Conservation (phyloP, 1,140 invertebrate species). For the Drosophila ohnishii region DNA sequence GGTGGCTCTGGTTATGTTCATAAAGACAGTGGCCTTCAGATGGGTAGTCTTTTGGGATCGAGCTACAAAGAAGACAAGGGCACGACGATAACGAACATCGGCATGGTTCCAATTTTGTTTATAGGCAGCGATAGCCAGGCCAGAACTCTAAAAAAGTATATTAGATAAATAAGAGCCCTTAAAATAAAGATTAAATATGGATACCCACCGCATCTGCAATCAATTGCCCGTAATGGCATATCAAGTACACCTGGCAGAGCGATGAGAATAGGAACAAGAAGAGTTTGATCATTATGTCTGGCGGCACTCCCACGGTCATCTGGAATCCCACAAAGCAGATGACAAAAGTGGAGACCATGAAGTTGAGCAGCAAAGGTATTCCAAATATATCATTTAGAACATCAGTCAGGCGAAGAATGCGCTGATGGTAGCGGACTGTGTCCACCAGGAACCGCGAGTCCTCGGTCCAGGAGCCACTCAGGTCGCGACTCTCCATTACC, state of each 20-base stretch:
- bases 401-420: conserved; percentile 28
- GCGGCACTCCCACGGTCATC: conserved; percentile 63
- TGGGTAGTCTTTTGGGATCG: conserved; percentile 61
- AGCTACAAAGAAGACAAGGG: conserved; percentile 55
- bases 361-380: conserved; percentile 61
- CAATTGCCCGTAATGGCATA: conserved; percentile 67
- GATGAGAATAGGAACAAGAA: conserved; percentile 59
- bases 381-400: conserved; percentile 65
- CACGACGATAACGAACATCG: conserved; percentile 64
- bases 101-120: conserved; percentile 69
- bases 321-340: conserved; percentile 77
- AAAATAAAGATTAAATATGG: background rate
- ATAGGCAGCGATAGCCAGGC: conserved; percentile 59
- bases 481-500: conserved; percentile 20
- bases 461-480: conserved; percentile 35
- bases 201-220: conserved; percentile 61
- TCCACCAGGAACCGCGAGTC: conserved; percentile 31
- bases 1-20: conserved; percentile 57
- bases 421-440: conserved; percentile 55
- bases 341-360: conserved; percentile 70
- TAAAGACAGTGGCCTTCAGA: conserved; percentile 65
- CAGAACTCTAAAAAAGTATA: conserved; percentile 44
- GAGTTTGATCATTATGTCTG: conserved; percentile 60
- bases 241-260: conserved; percentile 61
- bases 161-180: background rate